Evolutionary conservation across 1,140 invertebrate genomes (phyloP), one percentile per base, ranked within the genome.

Genomic region (Aphidius ervi): DNA sequence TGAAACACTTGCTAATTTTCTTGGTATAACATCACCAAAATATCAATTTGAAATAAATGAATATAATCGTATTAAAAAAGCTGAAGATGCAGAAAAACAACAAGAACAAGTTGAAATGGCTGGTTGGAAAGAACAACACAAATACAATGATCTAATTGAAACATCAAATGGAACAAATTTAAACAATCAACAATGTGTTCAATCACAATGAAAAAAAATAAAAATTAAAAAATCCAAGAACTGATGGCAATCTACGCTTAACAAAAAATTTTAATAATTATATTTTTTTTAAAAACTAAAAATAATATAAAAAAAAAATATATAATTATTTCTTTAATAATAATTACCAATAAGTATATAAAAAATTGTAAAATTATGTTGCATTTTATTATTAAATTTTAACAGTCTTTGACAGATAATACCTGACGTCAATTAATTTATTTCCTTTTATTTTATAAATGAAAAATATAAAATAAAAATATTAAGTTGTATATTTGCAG

Each of bases 11-110:
- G 93, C 94, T 1, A 85, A 84, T 65, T 88, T 94, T 71, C 88
- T 97, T 72, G 94, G 93, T 3, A 96, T 97, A 52, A 95, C 94
- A 7, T 85, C 89, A 16, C 92, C 93, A 5, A 97, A 95, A 74
- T 96, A 95, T 76, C 88, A 93, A 67, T 90, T 89, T 76, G 93
- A 95, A 78, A 87, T 96, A 52, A 86, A 92, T 68, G 90, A 94
- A 74, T 89, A 88, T 72, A 83, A 91, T 62, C 80, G 85, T 67
- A 74, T 86, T 43, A 68, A 78, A 50, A 75, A 75, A 40, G 67
- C 80, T 39, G 79, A 85, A 68, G 81, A 82, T 56, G 82, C 84
- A 63, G 79, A 80, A 45, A 72, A 73, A 50, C 76, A 75, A 57
- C 71, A 79, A 46, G 79, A 85, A 63, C 82, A 86, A 57, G 79